phyloP scores from a whole-genome alignment of 2,113 vertebrate genomes.

The Gymnocephalus cernua region DNA sequence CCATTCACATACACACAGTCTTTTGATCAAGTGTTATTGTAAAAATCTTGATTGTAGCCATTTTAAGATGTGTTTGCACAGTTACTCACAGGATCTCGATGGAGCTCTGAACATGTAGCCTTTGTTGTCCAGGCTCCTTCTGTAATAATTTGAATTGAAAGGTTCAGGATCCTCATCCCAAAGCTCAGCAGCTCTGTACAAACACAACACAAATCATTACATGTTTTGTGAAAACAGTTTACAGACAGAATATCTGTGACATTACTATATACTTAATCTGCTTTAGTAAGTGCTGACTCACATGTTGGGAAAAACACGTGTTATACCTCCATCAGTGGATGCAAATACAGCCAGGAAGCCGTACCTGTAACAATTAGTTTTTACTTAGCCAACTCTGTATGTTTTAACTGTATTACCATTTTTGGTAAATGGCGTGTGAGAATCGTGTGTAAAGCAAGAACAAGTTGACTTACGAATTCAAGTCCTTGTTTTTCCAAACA shows the following conservation, averaged over 20 bases:
- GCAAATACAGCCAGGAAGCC: conserved; percentile 97
- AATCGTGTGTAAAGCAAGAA: background rate
- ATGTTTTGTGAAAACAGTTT: background rate
- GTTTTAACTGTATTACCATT: background rate
- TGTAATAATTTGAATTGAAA: conserved; percentile 95
- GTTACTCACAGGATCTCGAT: conserved; percentile 86
- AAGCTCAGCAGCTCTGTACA: conserved; percentile 90
- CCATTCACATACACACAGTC: background rate
- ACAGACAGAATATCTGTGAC: background rate
- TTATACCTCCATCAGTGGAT: conserved; percentile 95
- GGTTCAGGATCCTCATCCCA: conserved; percentile 97
- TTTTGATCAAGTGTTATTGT: background rate
- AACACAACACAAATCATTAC: conserved; percentile 19
- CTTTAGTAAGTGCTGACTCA: conserved; percentile 77
- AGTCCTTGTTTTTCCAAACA: conserved; percentile 95
- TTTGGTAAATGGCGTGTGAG: background rate
- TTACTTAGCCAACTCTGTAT: background rate
- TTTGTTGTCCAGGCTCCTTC: conserved; percentile 95
- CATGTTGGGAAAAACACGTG: conserved; percentile 95
- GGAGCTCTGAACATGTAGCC: conserved; percentile 96
- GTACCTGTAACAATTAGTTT: conserved; percentile 85
- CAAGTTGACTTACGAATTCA: conserved; percentile 89
- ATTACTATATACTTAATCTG: background rate
- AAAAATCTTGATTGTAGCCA: background rate
- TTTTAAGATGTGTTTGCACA: background rate